Conservation (phyloP, 2,888 invertebrate genomes). For the Caenorhabditis sulstoni region DNA sequence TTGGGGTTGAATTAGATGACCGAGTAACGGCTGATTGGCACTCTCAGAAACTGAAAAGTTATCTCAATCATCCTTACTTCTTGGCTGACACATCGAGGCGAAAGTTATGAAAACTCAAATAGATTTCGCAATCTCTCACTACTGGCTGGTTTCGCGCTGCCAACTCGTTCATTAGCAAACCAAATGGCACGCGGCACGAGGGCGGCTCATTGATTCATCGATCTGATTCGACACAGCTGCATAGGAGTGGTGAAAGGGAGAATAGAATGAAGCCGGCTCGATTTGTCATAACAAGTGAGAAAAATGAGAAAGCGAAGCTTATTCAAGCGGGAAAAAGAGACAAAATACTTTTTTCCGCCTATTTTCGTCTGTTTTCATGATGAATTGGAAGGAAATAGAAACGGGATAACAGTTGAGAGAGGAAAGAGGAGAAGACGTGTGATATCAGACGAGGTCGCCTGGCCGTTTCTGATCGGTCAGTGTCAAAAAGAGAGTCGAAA, state of each 20-base stretch:
- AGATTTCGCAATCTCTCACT: constrained; percentile 10
- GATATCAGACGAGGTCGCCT: constrained; percentile 14
- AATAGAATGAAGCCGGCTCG: too few relatives aligned
- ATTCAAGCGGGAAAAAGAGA: too few relatives aligned
- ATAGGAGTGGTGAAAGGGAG: too few relatives aligned
- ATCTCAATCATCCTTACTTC: too few relatives aligned
- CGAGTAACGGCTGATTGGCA: neutral
- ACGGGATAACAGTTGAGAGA: neutral
- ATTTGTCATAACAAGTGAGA: too few relatives aligned
- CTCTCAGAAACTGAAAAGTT: neutral
- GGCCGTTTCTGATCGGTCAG: constrained; percentile 13
- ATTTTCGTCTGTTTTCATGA: neutral
- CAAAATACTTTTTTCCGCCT: too few relatives aligned
- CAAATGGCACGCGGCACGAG: constrained; percentile 5
- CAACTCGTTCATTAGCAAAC: constrained; percentile 4
- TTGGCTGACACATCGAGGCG: too few relatives aligned
- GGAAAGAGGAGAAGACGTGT: constrained; percentile 2
- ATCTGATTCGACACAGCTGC: neutral
- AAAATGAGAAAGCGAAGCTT: too few relatives aligned
- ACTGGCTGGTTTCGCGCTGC: neutral
- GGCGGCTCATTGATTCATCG: constrained; percentile 4
- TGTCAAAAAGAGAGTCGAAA: neutral
- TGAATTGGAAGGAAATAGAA: neutral
- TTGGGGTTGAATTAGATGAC: neutral
- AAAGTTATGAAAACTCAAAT: neutral